phyloP scores from a whole-genome alignment of 2,888 invertebrate genomes.

The Ferrisia virgata region DNA sequence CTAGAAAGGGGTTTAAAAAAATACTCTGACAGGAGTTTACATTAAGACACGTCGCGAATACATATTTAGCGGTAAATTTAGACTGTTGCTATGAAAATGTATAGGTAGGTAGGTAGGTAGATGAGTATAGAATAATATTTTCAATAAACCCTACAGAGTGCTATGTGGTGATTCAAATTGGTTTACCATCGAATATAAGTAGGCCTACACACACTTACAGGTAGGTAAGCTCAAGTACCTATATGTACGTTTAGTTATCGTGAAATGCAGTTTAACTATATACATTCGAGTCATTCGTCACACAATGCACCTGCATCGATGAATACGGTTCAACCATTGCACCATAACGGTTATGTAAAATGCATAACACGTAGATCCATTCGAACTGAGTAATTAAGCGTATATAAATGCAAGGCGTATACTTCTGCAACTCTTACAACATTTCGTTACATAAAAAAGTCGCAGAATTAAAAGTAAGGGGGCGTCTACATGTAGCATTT shows the following conservation, averaged over 20 bases:
- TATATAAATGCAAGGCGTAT: background rate
- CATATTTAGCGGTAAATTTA: background rate
- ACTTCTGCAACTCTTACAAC: slow-evolving; percentile 15
- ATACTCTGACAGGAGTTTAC: background rate
- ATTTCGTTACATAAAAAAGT: background rate
- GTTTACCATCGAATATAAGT: too few species aligned
- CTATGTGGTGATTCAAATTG: too few species aligned
- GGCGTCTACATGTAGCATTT: too few species aligned
- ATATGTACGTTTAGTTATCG: background rate
- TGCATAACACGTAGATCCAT: background rate
- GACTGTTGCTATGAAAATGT: background rate
- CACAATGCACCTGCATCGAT: background rate
- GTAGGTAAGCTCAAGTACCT: too few species aligned
- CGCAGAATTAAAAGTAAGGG: background rate
- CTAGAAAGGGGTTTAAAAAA: background rate
- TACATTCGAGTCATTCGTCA: background rate
- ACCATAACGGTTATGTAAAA: slow-evolving; percentile 21
- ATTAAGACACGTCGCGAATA: background rate
- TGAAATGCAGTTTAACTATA: background rate
- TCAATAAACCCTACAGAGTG: background rate
- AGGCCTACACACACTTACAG: too few species aligned
- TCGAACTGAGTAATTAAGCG: background rate
- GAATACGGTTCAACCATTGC: background rate
- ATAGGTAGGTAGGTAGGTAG: too few species aligned
- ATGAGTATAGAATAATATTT: background rate